Evolutionary conservation across 2,797 vertebrate genomes (phyloP).

Genomic region (Danio tinwini): DNA sequence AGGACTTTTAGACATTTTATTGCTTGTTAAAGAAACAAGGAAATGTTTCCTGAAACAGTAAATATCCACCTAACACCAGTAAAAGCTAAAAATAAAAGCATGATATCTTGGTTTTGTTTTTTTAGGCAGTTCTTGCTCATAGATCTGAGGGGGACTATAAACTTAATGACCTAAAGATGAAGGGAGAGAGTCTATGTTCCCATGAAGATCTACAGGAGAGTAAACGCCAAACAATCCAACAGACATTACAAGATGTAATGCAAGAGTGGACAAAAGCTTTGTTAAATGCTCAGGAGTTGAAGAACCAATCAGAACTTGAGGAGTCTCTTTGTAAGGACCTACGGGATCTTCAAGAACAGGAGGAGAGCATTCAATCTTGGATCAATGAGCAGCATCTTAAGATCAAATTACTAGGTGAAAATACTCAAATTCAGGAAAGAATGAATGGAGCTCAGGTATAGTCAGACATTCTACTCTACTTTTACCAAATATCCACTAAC

Average conservation of each 20-base stretch:
- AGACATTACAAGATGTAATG: conserved; percentile 61
- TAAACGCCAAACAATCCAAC: conserved; percentile 62
- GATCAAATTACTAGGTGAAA: conserved; percentile 66
- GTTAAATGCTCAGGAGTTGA: conserved; percentile 62
- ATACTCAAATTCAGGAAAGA: conserved; percentile 62
- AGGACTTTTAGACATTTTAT: neutral
- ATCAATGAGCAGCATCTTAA: conserved; percentile 72
- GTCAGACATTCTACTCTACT: neutral
- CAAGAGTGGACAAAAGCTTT: conserved; percentile 69
- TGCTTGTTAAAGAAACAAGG: neutral
- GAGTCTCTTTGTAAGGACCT: conserved; percentile 64
- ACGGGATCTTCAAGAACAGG: conserved; percentile 70
- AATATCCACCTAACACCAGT: neutral
- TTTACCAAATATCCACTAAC: neutral
- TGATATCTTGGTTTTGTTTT: conserved; percentile 31
- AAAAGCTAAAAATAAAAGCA: neutral
- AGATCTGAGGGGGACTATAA: conserved; percentile 78
- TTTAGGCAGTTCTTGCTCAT: conserved; percentile 78
- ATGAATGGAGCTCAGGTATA: conserved; percentile 69
- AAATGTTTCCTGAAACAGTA: neutral
- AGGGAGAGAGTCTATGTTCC: conserved; percentile 65
- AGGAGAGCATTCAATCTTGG: conserved; percentile 69
- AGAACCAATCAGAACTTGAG: conserved; percentile 67
- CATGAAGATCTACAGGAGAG: conserved; percentile 64
- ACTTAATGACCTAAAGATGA: conserved; percentile 71